Evolutionary conservation across 2,113 vertebrate species (phyloP).

Genomic region (Dolichallabes microphthalmus): DNA sequence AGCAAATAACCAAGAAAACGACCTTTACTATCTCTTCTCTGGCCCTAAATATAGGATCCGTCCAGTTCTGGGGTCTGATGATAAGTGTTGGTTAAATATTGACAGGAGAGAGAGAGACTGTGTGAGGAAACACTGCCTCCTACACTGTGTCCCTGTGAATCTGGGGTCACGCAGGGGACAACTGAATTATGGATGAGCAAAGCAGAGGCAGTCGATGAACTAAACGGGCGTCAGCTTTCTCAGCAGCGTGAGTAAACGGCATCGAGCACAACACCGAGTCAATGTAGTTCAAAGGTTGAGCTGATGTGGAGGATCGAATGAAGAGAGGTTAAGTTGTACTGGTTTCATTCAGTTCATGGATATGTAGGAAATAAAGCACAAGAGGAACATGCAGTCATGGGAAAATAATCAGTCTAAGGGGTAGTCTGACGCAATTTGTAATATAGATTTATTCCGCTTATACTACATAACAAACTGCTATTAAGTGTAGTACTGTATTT

Average conservation of each 20-base stretch:
- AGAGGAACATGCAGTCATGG: neutral
- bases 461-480: conserved; percentile 6
- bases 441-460: neutral
- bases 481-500: conserved; percentile 43
- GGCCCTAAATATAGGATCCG: neutral
- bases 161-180: conserved; percentile 60
- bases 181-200: conserved; percentile 68
- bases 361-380: neutral
- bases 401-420: neutral
- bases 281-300: conserved; percentile 34
- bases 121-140: conserved; percentile 41
- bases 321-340: neutral
- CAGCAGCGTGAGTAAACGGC: conserved; percentile 2
- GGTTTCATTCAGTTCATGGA: conserved; percentile 25
- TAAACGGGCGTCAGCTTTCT: conserved; percentile 43
- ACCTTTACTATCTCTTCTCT: neutral
- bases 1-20: neutral
- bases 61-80: conserved; percentile 17
- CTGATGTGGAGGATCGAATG: conserved; percentile 16
- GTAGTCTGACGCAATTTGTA: neutral
- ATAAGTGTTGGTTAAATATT: conserved; percentile 60
- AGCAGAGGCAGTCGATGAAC: conserved; percentile 54
- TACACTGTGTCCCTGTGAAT: conserved; percentile 46
- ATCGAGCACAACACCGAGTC: neutral
- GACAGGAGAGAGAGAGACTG: conserved; percentile 51